phyloP scores from a whole-genome alignment of 2,113 vertebrate genomes.

The Bombycilla garrulus region DNA sequence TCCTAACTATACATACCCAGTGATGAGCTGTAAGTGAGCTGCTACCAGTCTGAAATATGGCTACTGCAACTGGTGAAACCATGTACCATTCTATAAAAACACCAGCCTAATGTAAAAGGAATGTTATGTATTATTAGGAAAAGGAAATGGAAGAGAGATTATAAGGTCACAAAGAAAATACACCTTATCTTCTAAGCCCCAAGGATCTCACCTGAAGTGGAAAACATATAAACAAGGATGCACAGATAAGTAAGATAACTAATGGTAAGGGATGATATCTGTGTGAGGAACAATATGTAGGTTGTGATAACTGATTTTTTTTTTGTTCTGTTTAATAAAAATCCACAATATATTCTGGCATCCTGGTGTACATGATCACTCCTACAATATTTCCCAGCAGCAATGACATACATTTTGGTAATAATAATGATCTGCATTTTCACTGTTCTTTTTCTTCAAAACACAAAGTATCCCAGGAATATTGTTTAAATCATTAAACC shows the following conservation, averaged over 20 bases:
- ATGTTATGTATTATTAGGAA: neutral
- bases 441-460: neutral
- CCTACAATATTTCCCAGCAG: neutral
- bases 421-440: neutral
- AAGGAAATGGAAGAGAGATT: neutral
- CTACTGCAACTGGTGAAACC: neutral
- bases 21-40: neutral
- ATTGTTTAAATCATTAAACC: neutral
- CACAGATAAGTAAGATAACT: neutral
- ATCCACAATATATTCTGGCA: neutral
- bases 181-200: neutral
- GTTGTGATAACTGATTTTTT: neutral
- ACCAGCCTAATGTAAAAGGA: neutral
- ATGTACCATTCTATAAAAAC: neutral
- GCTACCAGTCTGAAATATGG: neutral
- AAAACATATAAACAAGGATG: neutral
- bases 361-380: neutral
- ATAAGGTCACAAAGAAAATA: neutral
- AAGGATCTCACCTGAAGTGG: neutral
- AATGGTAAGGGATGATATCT: neutral
- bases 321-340: constrained; percentile 16
- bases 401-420: neutral
- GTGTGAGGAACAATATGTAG: neutral
- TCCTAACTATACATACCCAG: neutral
- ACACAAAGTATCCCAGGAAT: neutral